A percentile compares a stretch with the other conserved stretches of the same genome.
Conservation (phyloP, 1,140 invertebrate genomes). For the Apis laboriosa region DNA sequence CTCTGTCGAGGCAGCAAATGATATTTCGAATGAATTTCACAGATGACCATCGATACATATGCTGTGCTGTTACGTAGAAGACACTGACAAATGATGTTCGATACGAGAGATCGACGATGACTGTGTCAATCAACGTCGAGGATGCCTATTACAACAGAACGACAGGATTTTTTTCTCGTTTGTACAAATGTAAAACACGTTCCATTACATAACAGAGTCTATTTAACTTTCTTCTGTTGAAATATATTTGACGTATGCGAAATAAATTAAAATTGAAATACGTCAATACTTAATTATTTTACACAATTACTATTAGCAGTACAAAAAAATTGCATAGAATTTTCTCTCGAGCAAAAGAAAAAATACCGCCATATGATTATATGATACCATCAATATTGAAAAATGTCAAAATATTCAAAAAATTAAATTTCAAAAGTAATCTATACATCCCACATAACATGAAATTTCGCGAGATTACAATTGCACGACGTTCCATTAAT, state of each 20-base stretch:
- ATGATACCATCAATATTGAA: too few species aligned
- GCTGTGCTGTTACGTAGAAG: not conserved
- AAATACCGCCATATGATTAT: too few species aligned
- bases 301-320: too few species aligned
- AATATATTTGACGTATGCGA: not conserved
- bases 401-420: too few species aligned
- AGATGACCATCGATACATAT: constrained; percentile 22
- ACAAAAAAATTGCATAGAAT: not conserved
- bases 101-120: constrained; percentile 32
- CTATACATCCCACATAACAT: too few species aligned
- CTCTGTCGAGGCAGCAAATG: constrained; percentile 6
- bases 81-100: constrained; percentile 45
- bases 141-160: not conserved
- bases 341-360: not conserved
- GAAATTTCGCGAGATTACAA: too few species aligned
- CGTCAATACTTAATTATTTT: too few species aligned
- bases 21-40: constrained; percentile 23
- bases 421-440: too few species aligned
- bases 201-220: not conserved
- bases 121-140: constrained; percentile 37
- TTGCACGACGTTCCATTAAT: too few species aligned
- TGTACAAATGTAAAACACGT: not conserved
- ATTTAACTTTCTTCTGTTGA: not conserved
- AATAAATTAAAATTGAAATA: too few species aligned
- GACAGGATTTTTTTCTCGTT: not conserved